Conservation (phyloP, 2,888 invertebrate species). For the Orthosia gothica region DNA sequence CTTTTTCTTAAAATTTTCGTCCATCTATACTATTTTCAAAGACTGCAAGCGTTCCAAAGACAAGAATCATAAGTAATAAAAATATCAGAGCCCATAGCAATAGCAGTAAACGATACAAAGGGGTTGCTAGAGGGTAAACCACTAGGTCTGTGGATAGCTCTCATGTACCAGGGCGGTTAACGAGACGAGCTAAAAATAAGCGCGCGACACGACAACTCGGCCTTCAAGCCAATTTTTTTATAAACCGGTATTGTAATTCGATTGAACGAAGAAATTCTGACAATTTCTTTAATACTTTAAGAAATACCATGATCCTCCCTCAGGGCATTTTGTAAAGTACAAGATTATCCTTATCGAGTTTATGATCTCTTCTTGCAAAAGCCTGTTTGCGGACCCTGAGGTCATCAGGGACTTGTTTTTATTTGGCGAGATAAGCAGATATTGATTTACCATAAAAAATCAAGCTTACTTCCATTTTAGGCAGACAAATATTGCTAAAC, state of each 20-base stretch:
- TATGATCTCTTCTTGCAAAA: conserved; percentile 25
- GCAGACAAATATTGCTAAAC: conserved; percentile 6
- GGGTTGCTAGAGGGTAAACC: conserved; percentile 38
- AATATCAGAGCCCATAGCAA: conserved; percentile 7
- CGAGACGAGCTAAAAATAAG: conserved; percentile 74
- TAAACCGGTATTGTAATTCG: conserved; percentile 61
- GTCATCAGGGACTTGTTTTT: conserved; percentile 23
- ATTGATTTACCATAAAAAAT: conserved; percentile 21
- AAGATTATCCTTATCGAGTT: conserved; percentile 28
- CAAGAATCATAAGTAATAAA: conserved; percentile 11
- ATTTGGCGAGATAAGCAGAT: conserved; percentile 16
- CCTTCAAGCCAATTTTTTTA: conserved; percentile 74
- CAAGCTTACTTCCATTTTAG: conserved; percentile 13
- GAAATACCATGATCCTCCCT: conserved; percentile 19
- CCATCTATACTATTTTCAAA: background rate
- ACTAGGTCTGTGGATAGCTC: conserved; percentile 51
- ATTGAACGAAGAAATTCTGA: conserved; percentile 53
- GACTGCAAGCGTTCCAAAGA: background rate
- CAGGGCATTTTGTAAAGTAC: conserved; percentile 12
- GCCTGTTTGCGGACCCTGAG: conserved; percentile 11
- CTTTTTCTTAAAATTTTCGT: background rate
- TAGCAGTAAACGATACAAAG: conserved; percentile 24
- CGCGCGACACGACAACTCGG: conserved; percentile 70
- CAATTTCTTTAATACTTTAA: conserved; percentile 40
- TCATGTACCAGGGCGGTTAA: conserved; percentile 66